Conservation (phyloP, 2,113 vertebrate species). For the Campylorhamphus procurvoides region DNA sequence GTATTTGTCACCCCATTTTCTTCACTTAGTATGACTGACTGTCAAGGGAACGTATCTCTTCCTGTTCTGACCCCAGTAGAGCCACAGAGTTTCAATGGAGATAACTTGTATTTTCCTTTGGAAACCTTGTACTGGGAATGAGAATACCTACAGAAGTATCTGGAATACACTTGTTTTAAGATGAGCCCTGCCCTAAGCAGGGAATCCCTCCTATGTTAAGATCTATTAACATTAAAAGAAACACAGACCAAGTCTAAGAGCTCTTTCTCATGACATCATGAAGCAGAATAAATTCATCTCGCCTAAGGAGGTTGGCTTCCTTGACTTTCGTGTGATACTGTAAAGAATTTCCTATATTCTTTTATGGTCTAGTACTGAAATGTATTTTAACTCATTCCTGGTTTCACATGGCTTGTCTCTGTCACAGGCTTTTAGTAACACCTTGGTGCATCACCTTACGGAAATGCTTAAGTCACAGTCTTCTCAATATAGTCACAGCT, state of each 20-base stretch:
- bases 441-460: neutral
- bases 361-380: neutral
- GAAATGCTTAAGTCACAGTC: neutral
- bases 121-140: neutral
- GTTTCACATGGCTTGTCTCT: neutral
- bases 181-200: neutral
- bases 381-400: neutral
- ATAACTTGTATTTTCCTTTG: neutral
- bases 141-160: neutral
- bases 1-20: neutral
- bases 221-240: neutral
- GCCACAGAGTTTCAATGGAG: neutral
- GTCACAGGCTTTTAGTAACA: conserved; percentile 23
- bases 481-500: neutral
- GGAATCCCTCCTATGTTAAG: neutral
- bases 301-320: neutral
- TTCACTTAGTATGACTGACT: neutral
- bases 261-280: neutral
- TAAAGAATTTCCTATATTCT: neutral
- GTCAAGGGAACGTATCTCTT: neutral
- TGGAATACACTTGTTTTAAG: neutral
- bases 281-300: neutral
- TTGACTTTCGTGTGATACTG: neutral
- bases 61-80: neutral
- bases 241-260: neutral